Evolutionary conservation across 2,113 vertebrate species (phyloP).

Genomic region (Serilophus lunatus): DNA sequence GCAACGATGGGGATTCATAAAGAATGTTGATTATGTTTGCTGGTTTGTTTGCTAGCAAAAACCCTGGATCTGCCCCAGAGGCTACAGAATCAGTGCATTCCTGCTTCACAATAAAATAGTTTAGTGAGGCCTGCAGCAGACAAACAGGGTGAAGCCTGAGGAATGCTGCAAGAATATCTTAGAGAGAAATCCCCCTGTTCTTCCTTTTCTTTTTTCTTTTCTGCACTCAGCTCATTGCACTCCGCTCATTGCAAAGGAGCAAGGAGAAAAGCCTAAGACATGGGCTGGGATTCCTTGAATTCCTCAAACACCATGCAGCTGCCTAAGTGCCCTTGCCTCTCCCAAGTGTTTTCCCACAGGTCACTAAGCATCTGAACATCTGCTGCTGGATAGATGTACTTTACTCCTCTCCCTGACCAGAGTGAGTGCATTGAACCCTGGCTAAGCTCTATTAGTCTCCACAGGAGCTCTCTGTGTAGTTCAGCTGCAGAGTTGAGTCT

Average conservation of each 20-base stretch:
- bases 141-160: not conserved
- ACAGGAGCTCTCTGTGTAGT: not conserved
- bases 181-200: not conserved
- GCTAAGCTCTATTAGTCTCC: not conserved
- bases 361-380: constrained; percentile 46
- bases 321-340: constrained; percentile 17
- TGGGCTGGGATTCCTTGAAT: constrained; percentile 28
- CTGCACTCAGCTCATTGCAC: not conserved
- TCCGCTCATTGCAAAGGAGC: not conserved
- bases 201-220: not conserved
- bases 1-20: not conserved
- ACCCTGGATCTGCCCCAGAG: not conserved
- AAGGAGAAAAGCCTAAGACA: not conserved
- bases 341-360: constrained; percentile 39
- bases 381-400: not conserved
- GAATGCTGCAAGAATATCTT: not conserved
- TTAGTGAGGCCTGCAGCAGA: not conserved
- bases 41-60: not conserved
- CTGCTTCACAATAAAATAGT: not conserved
- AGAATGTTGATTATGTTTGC: not conserved
- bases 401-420: not conserved
- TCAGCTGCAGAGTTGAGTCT: not conserved
- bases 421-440: not conserved
- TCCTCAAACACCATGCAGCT: constrained; percentile 36
- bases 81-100: not conserved